These are phyloP conservation scores for Eurois occulta DNA, from an alignment of 2,888 invertebrate species.

Conservation along the genomic window DNA sequence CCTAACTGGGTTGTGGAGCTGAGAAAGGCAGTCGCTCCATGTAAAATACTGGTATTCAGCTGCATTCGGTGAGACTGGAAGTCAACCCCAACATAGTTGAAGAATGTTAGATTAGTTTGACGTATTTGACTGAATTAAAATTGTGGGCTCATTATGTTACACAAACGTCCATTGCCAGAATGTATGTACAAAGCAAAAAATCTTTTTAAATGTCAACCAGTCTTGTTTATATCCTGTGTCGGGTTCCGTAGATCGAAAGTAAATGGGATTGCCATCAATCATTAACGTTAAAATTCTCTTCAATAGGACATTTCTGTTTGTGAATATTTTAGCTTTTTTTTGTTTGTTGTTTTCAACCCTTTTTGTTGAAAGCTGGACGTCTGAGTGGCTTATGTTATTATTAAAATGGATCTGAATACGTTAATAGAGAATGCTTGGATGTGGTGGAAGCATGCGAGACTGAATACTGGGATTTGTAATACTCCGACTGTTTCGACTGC, in stretches of 20 bases:
- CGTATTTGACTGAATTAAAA: no score
- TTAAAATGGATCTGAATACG: conserved; percentile 25
- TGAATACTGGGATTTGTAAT: no score
- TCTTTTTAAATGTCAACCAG: conserved; percentile 28
- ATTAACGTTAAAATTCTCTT: conserved; percentile 61
- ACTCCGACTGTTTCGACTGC: no score
- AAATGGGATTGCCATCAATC: conserved; percentile 70
- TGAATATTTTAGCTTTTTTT: conserved; percentile 44
- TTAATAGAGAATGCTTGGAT: neutral
- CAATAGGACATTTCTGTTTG: conserved; percentile 25
- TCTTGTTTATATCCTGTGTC: conserved; percentile 15
- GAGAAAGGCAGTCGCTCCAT: no score
- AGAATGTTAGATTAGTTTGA: no score
- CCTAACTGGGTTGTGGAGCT: no score
- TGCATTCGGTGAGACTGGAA: no score
- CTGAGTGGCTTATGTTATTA: conserved; percentile 22
- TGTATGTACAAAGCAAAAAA: neutral
- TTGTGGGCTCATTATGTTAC: no score
- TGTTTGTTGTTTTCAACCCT: conserved; percentile 13
- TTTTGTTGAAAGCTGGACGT: neutral
- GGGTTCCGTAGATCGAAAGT: conserved; percentile 42
- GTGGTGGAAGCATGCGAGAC: neutral
- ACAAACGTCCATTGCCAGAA: no score
- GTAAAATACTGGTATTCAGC: no score
- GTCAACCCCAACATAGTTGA: no score